Percentiles rank a stretch among this genome's conserved stretches.
These are phyloP conservation scores for Oryzias dopingdopingensis DNA, from an alignment of 2,797 vertebrate genomes.

Conservation along the genomic window DNA sequence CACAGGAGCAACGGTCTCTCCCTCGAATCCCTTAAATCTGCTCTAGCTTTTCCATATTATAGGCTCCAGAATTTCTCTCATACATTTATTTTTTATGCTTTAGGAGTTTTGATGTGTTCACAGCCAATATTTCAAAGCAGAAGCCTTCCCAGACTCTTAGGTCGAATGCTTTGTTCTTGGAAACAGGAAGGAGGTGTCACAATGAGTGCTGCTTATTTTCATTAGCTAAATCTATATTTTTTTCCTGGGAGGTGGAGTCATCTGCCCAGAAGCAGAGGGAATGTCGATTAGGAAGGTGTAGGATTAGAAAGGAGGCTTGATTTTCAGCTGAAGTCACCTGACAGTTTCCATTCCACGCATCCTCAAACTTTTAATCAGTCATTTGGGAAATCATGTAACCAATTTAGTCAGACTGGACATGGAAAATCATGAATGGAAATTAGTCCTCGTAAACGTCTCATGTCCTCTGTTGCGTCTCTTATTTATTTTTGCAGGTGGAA, in stretches of 20 bases:
- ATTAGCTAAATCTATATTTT: no score
- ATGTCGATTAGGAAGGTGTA: constrained; percentile 67
- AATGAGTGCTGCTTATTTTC: no score
- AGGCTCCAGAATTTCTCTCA: constrained; percentile 31
- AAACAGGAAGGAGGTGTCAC: constrained; percentile 18
- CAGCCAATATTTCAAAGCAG: constrained; percentile 19
- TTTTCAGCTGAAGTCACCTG: constrained; percentile 54
- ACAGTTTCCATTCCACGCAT: constrained; percentile 48
- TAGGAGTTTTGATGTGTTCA: constrained; percentile 23
- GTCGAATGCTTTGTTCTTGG: constrained; percentile 27
- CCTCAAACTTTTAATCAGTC: constrained; percentile 58
- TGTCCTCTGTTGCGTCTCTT: constrained; percentile 31
- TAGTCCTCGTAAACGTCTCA: constrained; percentile 50
- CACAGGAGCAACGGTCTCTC: constrained; percentile 48
- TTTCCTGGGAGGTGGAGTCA: background rate
- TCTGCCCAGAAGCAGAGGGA: constrained; percentile 18
- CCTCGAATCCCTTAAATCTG: constrained; percentile 31
- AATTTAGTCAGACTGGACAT: constrained; percentile 61
- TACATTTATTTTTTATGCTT: constrained; percentile 34
- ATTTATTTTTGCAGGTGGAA: constrained; percentile 56
- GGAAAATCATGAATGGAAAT: constrained; percentile 59
- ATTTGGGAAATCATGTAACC: constrained; percentile 57
- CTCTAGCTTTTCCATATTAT: constrained; percentile 18
- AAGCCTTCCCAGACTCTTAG: constrained; percentile 14
- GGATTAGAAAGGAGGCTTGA: constrained; percentile 57